These are phyloP conservation scores for Melieria picta DNA, from an alignment of 2,888 invertebrate species.

Conservation along the genomic window DNA sequence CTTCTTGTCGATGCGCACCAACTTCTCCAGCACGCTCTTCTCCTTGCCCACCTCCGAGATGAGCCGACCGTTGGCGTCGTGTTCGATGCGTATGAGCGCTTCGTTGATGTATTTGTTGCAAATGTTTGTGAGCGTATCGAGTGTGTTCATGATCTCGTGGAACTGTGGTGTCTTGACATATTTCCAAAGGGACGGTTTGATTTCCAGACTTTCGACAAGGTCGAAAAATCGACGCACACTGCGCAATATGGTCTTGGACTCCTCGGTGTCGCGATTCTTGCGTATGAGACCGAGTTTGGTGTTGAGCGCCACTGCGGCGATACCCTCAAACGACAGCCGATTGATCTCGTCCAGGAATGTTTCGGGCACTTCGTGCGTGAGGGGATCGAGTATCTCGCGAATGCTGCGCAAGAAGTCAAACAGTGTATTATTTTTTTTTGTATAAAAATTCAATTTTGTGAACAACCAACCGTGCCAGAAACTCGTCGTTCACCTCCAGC, in stretches of 20 bases:
- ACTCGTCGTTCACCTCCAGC: slow-evolving; percentile 65
- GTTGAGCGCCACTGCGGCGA: slow-evolving; percentile 63
- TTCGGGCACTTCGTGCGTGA: slow-evolving; percentile 60
- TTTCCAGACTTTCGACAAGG: slow-evolving; percentile 50
- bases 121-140: slow-evolving; percentile 51
- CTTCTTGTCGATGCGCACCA: slow-evolving; percentile 71
- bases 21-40: slow-evolving; percentile 72
- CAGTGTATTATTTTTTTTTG: too few relatives aligned
- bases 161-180: slow-evolving; percentile 55
- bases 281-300: slow-evolving; percentile 56
- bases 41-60: slow-evolving; percentile 46
- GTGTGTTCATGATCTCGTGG: slow-evolving; percentile 48
- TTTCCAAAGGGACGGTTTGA: slow-evolving; percentile 61
- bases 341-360: slow-evolving; percentile 68
- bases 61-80: slow-evolving; percentile 52
- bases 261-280: slow-evolving; percentile 46
- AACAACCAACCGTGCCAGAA: slow-evolving; percentile 34
- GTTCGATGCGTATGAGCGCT: slow-evolving; percentile 46
- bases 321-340: slow-evolving; percentile 71
- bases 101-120: slow-evolving; percentile 57
- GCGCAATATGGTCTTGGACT: slow-evolving; percentile 48
- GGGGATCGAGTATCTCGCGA: slow-evolving; percentile 50
- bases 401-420: slow-evolving; percentile 50
- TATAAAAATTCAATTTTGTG: neutral
- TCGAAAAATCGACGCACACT: slow-evolving; percentile 42